These are phyloP conservation scores for Autographa gamma DNA, from an alignment of 2,888 invertebrate species.

Conservation along the genomic window DNA sequence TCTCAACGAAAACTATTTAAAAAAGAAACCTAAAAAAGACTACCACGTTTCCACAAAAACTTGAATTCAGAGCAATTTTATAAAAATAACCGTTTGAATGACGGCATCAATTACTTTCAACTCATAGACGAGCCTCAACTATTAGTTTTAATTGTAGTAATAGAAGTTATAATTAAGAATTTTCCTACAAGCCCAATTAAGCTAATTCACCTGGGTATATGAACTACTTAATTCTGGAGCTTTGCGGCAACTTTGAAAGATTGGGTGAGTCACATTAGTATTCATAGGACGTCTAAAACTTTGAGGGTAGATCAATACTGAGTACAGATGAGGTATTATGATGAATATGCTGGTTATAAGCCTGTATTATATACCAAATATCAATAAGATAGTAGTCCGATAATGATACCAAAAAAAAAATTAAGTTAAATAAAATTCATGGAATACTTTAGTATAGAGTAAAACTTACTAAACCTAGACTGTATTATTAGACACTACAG, in stretches of 20 bases:
- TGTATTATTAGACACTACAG: no score
- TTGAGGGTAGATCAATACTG: conserved; percentile 2
- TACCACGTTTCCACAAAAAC: background rate
- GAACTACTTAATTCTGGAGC: background rate
- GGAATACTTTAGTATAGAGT: no score
- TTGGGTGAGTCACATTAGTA: background rate
- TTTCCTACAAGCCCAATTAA: background rate
- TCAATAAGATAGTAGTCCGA: no score
- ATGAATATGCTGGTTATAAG: background rate
- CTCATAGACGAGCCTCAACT: background rate
- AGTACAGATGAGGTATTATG: background rate
- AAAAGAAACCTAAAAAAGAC: background rate
- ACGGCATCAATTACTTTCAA: background rate
- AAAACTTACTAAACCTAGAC: no score
- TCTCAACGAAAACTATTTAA: no score
- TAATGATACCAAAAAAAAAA: no score
- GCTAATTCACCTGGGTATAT: conserved; percentile 3
- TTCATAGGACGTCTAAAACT: background rate
- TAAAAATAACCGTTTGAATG: background rate
- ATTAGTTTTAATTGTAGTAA: background rate
- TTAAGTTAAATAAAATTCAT: no score
- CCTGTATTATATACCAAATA: no score
- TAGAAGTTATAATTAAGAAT: conserved; percentile 2
- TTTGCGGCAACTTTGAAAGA: background rate
- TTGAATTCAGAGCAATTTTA: background rate